Evolutionary conservation across 2,888 invertebrate species (phyloP).

Genomic region (Dicycla oo): DNA sequence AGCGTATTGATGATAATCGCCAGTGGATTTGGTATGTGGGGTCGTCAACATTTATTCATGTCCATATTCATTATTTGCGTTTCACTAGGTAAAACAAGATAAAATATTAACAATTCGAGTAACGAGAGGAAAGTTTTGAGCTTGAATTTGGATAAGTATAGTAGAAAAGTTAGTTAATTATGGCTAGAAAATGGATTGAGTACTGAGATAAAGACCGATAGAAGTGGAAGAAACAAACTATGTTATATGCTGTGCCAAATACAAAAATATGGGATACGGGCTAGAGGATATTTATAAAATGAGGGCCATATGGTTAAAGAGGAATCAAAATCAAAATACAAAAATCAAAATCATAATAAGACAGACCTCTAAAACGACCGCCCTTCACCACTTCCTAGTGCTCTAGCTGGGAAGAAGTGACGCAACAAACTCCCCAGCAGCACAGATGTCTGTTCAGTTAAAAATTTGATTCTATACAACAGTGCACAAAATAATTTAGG

Average conservation of each 20-base stretch:
- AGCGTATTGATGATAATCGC: slow-evolving; percentile 66
- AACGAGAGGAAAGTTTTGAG: slow-evolving; percentile 15
- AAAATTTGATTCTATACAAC: too few relatives aligned
- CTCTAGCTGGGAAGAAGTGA: too few relatives aligned
- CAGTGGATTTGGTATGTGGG: slow-evolving; percentile 60
- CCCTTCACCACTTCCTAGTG: too few relatives aligned
- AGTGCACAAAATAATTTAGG: too few relatives aligned
- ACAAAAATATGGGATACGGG: background rate
- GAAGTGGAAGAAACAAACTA: background rate
- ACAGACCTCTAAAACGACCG: too few relatives aligned
- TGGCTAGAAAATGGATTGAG: background rate
- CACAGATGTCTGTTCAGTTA: too few relatives aligned
- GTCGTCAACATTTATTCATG: slow-evolving; percentile 76
- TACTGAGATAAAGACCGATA: background rate
- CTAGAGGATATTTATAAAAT: background rate
- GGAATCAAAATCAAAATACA: too few relatives aligned
- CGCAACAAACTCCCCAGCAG: too few relatives aligned
- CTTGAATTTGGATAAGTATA: background rate
- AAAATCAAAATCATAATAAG: too few relatives aligned
- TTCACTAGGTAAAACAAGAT: too few relatives aligned
- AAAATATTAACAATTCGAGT: background rate
- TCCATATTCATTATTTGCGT: too few relatives aligned
- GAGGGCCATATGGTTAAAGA: background rate
- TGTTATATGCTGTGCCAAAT: background rate
- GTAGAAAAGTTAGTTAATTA: background rate